These are phyloP conservation scores for Lethocerus indicus DNA, from an alignment of 1,140 invertebrate genomes.

Conservation along the genomic window DNA sequence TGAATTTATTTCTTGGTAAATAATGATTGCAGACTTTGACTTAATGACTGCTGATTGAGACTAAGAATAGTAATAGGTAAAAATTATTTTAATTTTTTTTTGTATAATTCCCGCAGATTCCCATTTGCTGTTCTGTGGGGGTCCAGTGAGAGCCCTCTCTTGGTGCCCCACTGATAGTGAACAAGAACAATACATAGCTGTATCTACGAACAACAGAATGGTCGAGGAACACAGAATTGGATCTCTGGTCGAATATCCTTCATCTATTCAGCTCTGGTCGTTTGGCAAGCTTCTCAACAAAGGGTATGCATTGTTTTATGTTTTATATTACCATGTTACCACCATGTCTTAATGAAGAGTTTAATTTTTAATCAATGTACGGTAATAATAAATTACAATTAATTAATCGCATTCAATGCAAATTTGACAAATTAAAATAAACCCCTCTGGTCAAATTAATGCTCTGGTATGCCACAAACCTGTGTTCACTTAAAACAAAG, in stretches of 20 bases:
- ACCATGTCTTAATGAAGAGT: no score
- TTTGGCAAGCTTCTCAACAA: slow-evolving; percentile 26
- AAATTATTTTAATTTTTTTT: not conserved
- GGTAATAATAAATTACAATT: not conserved
- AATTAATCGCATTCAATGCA: not conserved
- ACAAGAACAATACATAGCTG: slow-evolving; percentile 28
- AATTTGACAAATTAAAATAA: not conserved
- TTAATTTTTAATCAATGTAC: not conserved
- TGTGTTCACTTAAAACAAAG: not conserved
- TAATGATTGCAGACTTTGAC: not conserved
- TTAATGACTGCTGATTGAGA: not conserved
- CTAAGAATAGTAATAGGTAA: not conserved
- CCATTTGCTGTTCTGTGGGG: slow-evolving; percentile 34
- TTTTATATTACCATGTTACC: no score
- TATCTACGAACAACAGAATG: slow-evolving; percentile 30
- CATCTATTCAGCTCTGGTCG: slow-evolving; percentile 41
- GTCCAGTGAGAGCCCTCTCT: slow-evolving; percentile 35
- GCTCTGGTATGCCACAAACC: not conserved
- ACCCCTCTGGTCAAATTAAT: not conserved
- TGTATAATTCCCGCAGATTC: not conserved
- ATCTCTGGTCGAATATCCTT: slow-evolving; percentile 24
- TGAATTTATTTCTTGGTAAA: not conserved
- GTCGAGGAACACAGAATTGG: slow-evolving; percentile 25
- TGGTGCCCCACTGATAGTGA: slow-evolving; percentile 29
- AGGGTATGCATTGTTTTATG: slow-evolving; percentile 17